These are phyloP conservation scores for Premnoplex brunnescens DNA, from an alignment of 2,797 vertebrate species.

Conservation along the genomic window DNA sequence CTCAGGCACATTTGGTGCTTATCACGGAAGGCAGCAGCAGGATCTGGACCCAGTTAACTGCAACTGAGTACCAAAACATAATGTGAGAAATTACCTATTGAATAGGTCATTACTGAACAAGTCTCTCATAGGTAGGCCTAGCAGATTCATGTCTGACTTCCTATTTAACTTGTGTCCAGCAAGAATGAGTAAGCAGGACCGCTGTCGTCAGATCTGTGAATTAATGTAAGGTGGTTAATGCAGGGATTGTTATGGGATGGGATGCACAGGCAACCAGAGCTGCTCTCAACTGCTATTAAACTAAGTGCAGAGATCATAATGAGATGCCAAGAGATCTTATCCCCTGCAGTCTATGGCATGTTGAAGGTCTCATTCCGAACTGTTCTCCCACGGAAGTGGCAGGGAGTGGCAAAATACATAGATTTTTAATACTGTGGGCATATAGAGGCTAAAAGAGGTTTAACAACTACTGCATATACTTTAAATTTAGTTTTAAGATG, in stretches of 20 bases:
- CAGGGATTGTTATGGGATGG: background rate
- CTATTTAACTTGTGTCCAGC: background rate
- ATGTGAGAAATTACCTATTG: background rate
- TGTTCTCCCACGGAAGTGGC: background rate
- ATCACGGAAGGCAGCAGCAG: background rate
- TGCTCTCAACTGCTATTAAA: background rate
- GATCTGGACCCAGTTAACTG: background rate
- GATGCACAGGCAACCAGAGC: background rate
- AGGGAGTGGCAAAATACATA: background rate
- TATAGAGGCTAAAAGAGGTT: background rate
- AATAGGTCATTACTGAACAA: background rate
- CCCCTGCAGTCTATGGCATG: accelerated
- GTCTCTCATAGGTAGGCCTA: background rate
- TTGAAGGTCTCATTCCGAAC: background rate
- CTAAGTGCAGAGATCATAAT: background rate
- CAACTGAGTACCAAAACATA: background rate
- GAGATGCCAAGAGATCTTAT: background rate
- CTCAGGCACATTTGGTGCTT: accelerated
- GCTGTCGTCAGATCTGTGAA: background rate
- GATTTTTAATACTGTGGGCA: background rate
- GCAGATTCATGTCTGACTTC: background rate
- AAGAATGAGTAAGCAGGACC: accelerated
- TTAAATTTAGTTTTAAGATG: background rate
- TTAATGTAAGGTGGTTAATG: background rate
- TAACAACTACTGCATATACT: background rate